Percentiles rank a stretch among this genome's conserved stretches.
Evolutionary conservation across 2,113 vertebrate genomes (phyloP).

Genomic region (Neopipo cinnamomea): DNA sequence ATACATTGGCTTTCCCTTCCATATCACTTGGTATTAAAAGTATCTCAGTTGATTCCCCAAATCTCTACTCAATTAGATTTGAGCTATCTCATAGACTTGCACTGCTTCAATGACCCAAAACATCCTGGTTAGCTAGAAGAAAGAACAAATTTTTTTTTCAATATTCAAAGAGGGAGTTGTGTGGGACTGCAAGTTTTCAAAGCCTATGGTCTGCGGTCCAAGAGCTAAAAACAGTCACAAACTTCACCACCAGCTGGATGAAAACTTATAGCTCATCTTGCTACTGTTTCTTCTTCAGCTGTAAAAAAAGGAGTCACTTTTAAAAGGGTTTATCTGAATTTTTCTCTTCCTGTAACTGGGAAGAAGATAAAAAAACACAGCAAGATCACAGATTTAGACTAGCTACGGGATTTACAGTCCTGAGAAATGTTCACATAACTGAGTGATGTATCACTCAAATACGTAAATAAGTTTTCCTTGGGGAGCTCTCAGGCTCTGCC

Average conservation of each 20-base stretch:
- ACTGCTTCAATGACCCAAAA: background rate
- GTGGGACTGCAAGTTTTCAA: background rate
- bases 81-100: background rate
- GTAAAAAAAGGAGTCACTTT: background rate
- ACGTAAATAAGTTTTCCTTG: background rate
- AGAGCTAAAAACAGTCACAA: constrained; percentile 11
- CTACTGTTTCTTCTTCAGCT: background rate
- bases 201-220: background rate
- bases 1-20: background rate
- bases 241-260: background rate
- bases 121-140: background rate
- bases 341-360: background rate
- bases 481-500: background rate
- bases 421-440: background rate
- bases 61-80: background rate
- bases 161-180: background rate
- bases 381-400: background rate
- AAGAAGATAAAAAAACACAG: background rate
- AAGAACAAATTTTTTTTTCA: background rate
- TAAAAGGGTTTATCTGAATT: background rate
- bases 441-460: background rate
- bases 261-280: background rate
- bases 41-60: background rate
- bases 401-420: background rate
- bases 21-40: background rate